These are phyloP conservation scores for Coptotermes formosanus DNA, from an alignment of 1,140 invertebrate genomes.

Conservation along the genomic window DNA sequence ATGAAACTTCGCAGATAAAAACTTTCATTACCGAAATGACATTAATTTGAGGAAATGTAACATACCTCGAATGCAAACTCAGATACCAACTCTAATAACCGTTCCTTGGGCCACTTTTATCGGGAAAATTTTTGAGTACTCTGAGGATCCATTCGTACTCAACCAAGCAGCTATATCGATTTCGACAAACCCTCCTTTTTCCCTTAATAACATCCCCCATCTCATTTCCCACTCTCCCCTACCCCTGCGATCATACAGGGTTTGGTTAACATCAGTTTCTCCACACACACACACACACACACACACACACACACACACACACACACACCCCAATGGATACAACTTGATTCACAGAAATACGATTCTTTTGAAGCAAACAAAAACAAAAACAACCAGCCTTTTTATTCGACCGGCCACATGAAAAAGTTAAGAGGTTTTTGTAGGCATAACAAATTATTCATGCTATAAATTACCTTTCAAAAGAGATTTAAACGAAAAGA, in stretches of 20 bases:
- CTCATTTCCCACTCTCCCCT: background rate
- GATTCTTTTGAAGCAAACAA: no score
- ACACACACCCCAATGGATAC: background rate
- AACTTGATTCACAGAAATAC: background rate
- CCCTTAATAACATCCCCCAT: background rate
- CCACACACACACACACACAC: background rate
- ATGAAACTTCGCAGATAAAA: no score
- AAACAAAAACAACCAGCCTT: no score
- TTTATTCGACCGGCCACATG: no score
- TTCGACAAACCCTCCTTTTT: background rate
- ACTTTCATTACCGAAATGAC: no score
- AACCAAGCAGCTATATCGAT: background rate
- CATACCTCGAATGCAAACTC: background rate
- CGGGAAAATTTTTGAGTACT: background rate
- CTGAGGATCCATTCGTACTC: background rate
- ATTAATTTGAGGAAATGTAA: no score
- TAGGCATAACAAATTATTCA: no score
- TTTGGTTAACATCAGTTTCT: background rate
- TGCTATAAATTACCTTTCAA: no score
- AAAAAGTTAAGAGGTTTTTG: no score
- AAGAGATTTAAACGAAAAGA: no score
- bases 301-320: background rate
- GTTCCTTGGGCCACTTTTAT: background rate
- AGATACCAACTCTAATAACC: background rate
- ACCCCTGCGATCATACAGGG: background rate